Evolutionary conservation across 2,113 vertebrate genomes (phyloP).

Genomic region (Sebastes fasciatus): DNA sequence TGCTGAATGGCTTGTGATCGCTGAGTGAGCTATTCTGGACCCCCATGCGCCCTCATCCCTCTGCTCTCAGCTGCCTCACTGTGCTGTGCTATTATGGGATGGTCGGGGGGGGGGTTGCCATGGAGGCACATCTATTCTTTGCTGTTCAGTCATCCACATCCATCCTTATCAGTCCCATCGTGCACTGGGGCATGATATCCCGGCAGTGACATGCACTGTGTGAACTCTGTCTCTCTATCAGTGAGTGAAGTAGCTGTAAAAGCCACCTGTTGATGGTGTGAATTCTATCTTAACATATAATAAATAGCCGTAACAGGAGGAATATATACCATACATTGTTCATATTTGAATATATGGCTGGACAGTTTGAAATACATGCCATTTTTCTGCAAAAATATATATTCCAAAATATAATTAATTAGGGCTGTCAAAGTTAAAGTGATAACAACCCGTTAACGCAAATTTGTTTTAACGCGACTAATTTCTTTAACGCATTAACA

Average conservation of each 20-base stretch:
- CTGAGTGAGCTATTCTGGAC: constrained; percentile 75
- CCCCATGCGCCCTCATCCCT: constrained; percentile 12
- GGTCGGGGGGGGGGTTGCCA: constrained; percentile 41
- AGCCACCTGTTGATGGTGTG: not conserved
- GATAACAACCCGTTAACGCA: no score
- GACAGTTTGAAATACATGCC: not conserved
- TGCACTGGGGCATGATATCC: constrained; percentile 39
- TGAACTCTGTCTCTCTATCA: constrained; percentile 25
- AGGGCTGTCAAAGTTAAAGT: no score
- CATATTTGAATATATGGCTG: not conserved
- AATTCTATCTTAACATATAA: not conserved
- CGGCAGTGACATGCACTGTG: constrained; percentile 38
- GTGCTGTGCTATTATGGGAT: constrained; percentile 71
- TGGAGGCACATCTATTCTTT: constrained; percentile 67
- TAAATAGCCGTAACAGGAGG: not conserved
- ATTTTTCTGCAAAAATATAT: not conserved
- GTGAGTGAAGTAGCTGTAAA: constrained; percentile 2
- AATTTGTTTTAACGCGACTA: no score
- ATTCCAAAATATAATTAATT: not conserved
- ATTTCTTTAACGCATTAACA: no score
- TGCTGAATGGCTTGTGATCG: constrained; percentile 64
- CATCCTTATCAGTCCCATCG: constrained; percentile 57
- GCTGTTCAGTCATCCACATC: constrained; percentile 54
- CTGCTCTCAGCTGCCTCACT: constrained; percentile 58
- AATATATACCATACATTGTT: no score